Base-by-base conservation (phyloP, 1,140 invertebrate species). In the Gonatopus flavifemur region DNA sequence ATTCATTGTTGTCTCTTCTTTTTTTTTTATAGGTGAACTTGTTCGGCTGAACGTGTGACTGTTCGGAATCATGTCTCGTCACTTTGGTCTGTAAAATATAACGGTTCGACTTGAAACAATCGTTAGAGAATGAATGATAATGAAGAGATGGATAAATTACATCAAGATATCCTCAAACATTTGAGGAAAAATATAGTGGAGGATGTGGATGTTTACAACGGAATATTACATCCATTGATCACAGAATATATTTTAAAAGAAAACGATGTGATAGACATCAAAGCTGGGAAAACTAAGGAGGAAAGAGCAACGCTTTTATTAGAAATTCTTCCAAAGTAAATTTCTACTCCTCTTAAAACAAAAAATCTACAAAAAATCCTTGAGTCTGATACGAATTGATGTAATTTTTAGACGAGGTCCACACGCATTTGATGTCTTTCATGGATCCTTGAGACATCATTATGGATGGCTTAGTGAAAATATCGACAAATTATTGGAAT, bases 201-300 rank as follows among this genome's bases (percentile, higher is more conserved):
- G 22, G 70, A 76, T 53, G 21, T 80, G 4, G 57, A 78, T 51
- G 62, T 79, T 7, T 44, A 65, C 7, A 71, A 78, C 52, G 61
- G 62, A 7, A 64, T 80, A n/a, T 41, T 76, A 25, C 22, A 64
- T 15, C 49, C 56, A 13, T 42, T 80, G 22, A 48, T 45, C 24
- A 43, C 43, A 10, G 52, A 69, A 32, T 53, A 53, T 8, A 72
- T 78, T 25, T 52, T 80, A 55, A 64, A 41, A 35, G 45, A 59
- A n/a, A 52, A 70, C 3, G 64, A 78, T 54, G 36, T 71, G 31
- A 33, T 39, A 20, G 2, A 32, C 1, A 77, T 79, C 25, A 46
- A 64, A 8, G 13, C 37, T 20, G 67, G 65, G 39, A 15, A 10
- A 37, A 49, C 57, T 10, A 62, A 58, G 25, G 10, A 64, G 38